Base-by-base conservation (phyloP, 1,140 invertebrate species). In the Neocloeon triangulifer region DNA sequence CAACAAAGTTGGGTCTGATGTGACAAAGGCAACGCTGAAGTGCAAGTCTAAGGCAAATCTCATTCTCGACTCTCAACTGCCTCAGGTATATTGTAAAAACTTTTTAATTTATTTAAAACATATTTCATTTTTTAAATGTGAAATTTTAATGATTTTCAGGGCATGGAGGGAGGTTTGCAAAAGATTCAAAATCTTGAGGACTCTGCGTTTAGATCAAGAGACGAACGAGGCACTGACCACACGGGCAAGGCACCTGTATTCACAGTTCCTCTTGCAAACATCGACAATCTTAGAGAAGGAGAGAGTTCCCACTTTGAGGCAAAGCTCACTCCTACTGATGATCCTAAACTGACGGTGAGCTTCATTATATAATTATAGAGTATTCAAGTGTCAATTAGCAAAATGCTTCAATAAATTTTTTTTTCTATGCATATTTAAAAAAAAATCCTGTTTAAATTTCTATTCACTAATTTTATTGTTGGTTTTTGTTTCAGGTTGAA, bases 261-360 rank as follows among this genome's bases (percentile, higher is more conserved):
- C 44, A 91, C 80, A 7, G 74, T 77, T 25, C 86, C 86, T 12
- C 54, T 94, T 13, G 73, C 73, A 23, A 89, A 91, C 43, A 66
- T 88, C 38, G 76, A 81, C 39, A 75, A 66, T 42, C 50, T 91
- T 17, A 64, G 79, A 12, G 81, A 88, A 59, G 81, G 81, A 29
- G 85, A 92, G 61, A 89, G 75, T 48, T 73, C 78, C 36, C 89
- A 96, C 57, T 89, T 95, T 52, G 89, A 96, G 64, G 85, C 81
- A 30, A 67, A 84, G 38, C 60, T 95, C 10, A 81, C 71, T 21
- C 91, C 89, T 12, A 79, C 80, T 8, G 84, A 92, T 49, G 91
- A 96, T 64, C 80, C 89, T 17, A 85, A 80, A 47, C 63, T 95
- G 37, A 88, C 82, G 58, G 73, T 79, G 42, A 40, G 33, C 33